phyloP scores from a whole-genome alignment of 2,113 vertebrate species.

The Orientallactaga bullata region DNA sequence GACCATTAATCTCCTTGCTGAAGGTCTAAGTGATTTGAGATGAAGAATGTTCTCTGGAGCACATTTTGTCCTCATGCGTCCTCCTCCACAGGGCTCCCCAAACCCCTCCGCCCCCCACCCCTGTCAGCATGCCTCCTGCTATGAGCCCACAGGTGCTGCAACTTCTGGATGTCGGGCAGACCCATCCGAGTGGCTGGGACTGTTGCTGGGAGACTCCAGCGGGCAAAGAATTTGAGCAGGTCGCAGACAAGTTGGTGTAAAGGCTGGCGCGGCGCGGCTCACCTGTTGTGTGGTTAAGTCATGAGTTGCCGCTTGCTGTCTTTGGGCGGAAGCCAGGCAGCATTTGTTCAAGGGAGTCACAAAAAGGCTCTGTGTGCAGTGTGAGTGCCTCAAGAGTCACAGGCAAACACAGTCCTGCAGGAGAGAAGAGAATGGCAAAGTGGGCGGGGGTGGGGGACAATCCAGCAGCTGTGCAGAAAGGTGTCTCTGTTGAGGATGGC shows the following conservation, averaged over 20 bases:
- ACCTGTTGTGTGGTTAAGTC: slow-evolving; percentile 78
- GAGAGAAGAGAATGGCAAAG: slow-evolving; percentile 48
- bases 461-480: slow-evolving; percentile 63
- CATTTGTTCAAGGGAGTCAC: slow-evolving; percentile 72
- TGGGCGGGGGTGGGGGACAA: background rate
- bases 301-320: slow-evolving; percentile 70
- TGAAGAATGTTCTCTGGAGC: slow-evolving; percentile 37
- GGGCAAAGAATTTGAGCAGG: slow-evolving; percentile 8
- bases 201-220: slow-evolving; percentile 8
- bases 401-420: background rate
- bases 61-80: background rate
- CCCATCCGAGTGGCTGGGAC: background rate
- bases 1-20: slow-evolving; percentile 44
- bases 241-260: slow-evolving; percentile 31
- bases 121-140: background rate
- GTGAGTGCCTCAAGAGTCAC: slow-evolving; percentile 49
- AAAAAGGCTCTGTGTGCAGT: slow-evolving; percentile 59
- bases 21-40: slow-evolving; percentile 53
- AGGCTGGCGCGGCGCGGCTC: slow-evolving; percentile 54
- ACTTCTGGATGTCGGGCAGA: background rate
- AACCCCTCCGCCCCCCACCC: background rate
- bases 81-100: fast-evolving
- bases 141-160: background rate
- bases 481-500: slow-evolving; percentile 33
- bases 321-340: slow-evolving; percentile 69